A percentile compares a stretch with the other conserved stretches of the same genome.
Conservation (phyloP, 1,140 invertebrate species). For the Ruditapes philippinarum region DNA sequence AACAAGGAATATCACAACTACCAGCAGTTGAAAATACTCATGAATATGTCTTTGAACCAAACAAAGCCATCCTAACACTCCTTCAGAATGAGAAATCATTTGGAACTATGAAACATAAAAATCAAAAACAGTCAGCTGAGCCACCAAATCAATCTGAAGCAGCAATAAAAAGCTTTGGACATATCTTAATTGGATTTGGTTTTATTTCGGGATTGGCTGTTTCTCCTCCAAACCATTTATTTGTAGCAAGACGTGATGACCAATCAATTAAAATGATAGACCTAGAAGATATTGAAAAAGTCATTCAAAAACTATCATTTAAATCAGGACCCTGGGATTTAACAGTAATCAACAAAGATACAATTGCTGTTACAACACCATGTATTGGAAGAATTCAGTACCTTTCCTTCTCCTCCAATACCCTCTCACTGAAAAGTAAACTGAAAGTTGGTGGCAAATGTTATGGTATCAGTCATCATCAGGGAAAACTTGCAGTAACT, state of each 20-base stretch:
- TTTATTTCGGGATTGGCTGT: not conserved
- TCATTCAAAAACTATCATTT: not conserved
- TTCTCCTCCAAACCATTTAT: not conserved
- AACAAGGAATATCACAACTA: not conserved
- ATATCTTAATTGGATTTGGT: too few relatives aligned
- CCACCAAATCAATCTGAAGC: too few relatives aligned
- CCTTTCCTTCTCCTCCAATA: not conserved
- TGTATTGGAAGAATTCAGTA: not conserved
- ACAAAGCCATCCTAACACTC: not conserved
- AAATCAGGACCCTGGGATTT: not conserved
- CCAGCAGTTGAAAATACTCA: not conserved
- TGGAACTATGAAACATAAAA: not conserved
- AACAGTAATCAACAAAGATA: not conserved
- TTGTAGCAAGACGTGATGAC: not conserved
- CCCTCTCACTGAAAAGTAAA: not conserved
- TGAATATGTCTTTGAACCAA: not conserved
- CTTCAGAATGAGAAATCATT: not conserved
- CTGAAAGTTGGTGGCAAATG: not conserved
- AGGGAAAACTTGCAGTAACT: constrained; percentile 1
- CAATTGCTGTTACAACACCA: not conserved
- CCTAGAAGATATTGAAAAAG: not conserved
- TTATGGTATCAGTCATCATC: not conserved
- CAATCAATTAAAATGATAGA: not conserved
- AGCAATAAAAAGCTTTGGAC: too few relatives aligned
- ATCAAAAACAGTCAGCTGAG: not conserved